phyloP scores from a whole-genome alignment of 2,113 vertebrate species.

The Xiphophorus maculatus region DNA sequence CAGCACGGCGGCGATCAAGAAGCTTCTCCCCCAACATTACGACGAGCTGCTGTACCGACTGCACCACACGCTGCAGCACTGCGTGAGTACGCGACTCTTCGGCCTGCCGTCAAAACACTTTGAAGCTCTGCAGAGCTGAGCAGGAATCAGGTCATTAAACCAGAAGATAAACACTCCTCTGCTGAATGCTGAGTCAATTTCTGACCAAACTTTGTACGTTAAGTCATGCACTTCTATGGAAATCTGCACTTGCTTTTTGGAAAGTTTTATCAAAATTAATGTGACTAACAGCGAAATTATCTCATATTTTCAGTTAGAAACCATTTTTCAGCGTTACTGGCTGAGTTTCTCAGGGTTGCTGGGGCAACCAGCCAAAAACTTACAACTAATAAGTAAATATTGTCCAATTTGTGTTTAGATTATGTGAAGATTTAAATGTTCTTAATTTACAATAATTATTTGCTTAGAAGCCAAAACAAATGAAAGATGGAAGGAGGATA shows the following conservation, averaged over 20 bases:
- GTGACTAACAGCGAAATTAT: neutral
- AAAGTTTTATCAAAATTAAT: neutral
- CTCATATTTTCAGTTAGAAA: neutral
- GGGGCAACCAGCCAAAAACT: neutral
- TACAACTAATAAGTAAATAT: neutral
- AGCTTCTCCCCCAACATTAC: constrained; percentile 58
- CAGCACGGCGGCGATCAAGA: constrained; percentile 18
- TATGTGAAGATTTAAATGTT: neutral
- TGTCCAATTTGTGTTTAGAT: neutral
- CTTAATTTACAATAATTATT: neutral
- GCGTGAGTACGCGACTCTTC: constrained; percentile 52
- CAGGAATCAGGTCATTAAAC: neutral
- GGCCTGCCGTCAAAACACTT: neutral
- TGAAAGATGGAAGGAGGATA: neutral
- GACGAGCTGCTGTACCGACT: constrained; percentile 56
- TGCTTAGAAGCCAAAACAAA: neutral
- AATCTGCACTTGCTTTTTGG: neutral
- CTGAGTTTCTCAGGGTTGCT: no score
- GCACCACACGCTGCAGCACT: constrained; percentile 56
- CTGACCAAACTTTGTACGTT: neutral
- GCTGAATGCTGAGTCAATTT: neutral
- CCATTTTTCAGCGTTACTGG: no score
- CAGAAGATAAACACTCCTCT: neutral
- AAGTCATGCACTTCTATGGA: neutral
- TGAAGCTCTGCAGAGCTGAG: neutral